A percentile compares a stretch with the other conserved stretches of the same genome.
Evolutionary conservation across 2,888 invertebrate genomes (phyloP).

Genomic region (Dolichopus griseipennis): DNA sequence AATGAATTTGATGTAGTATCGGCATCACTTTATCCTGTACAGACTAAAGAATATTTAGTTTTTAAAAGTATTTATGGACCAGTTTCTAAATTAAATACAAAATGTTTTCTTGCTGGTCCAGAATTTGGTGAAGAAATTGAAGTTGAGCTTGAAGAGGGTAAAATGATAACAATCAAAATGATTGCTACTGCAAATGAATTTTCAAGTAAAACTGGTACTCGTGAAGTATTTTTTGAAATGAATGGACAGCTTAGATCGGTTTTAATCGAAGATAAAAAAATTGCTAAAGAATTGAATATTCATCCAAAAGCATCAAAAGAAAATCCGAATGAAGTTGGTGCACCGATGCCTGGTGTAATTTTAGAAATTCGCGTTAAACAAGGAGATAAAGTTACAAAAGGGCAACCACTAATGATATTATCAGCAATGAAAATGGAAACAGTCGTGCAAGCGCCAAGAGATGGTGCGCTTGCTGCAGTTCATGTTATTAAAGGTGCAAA

Average conservation of each 20-base stretch:
- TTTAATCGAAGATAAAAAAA: conserved; percentile 78
- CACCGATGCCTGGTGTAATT: conserved; percentile 94
- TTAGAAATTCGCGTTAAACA: conserved; percentile 78
- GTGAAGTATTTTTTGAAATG: conserved; percentile 94
- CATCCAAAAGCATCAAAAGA: conserved; percentile 87
- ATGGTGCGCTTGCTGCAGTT: conserved; percentile 66
- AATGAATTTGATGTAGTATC: conserved; percentile 84
- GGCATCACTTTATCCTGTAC: conserved; percentile 87
- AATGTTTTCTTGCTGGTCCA: conserved; percentile 84
- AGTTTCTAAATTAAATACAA: conserved; percentile 83
- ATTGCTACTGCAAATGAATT: conserved; percentile 82
- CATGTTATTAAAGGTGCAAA: conserved; percentile 69
- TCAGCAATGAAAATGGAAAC: conserved; percentile 97
- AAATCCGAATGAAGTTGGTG: conserved; percentile 79
- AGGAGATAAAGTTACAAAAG: conserved; percentile 82
- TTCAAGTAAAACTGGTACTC: conserved; percentile 65
- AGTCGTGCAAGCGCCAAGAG: conserved; percentile 63
- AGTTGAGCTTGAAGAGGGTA: conserved; percentile 85
- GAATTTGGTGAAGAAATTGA: conserved; percentile 69
- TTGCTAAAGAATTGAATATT: conserved; percentile 65
- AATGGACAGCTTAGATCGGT: conserved; percentile 91
- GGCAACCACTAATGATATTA: conserved; percentile 75
- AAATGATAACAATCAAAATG: conserved; percentile 82
- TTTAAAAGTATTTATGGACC: conserved; percentile 80
- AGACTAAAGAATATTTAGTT: conserved; percentile 74